Evolutionary conservation across 2,888 invertebrate genomes (phyloP).

Genomic region (Cheilosia pagana): DNA sequence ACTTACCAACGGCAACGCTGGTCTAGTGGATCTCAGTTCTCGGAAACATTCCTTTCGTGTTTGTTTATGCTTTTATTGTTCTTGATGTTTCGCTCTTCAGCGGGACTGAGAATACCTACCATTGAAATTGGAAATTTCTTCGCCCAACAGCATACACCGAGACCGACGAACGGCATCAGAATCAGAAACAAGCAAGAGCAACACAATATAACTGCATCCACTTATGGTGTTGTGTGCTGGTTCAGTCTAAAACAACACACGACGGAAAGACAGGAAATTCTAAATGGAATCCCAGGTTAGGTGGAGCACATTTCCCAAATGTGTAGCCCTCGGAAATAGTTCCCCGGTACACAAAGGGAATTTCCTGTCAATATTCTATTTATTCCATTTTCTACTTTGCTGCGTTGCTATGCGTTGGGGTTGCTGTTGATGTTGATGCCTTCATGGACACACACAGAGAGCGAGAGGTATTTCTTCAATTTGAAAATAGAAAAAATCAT

Average conservation of each 20-base stretch:
- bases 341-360: slow-evolving; percentile 45
- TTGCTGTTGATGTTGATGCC: not conserved
- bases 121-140: slow-evolving; percentile 25
- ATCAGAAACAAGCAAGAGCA: no score
- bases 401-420: slow-evolving; percentile 35
- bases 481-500: slow-evolving; percentile 47
- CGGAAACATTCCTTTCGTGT: slow-evolving; percentile 14
- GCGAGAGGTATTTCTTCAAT: slow-evolving; percentile 2
- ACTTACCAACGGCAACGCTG: not conserved
- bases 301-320: slow-evolving; percentile 55
- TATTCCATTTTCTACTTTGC: slow-evolving; percentile 12
- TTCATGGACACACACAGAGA: not conserved
- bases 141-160: not conserved
- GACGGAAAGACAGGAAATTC: slow-evolving; percentile 3
- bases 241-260: not conserved
- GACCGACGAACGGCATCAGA: not conserved
- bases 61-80: slow-evolving; percentile 31
- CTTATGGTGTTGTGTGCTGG: not conserved
- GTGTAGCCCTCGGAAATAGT: slow-evolving; percentile 58
- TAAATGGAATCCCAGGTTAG: slow-evolving; percentile 48
- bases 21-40: not conserved
- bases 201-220: not conserved
- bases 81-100: slow-evolving; percentile 18
- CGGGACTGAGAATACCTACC: not conserved
- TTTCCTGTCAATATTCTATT: slow-evolving; percentile 48